Evolutionary conservation across 2,888 invertebrate species (phyloP), one percentile per base, ranked within the genome.

Genomic region (Acanthosepion pharaonis): DNA sequence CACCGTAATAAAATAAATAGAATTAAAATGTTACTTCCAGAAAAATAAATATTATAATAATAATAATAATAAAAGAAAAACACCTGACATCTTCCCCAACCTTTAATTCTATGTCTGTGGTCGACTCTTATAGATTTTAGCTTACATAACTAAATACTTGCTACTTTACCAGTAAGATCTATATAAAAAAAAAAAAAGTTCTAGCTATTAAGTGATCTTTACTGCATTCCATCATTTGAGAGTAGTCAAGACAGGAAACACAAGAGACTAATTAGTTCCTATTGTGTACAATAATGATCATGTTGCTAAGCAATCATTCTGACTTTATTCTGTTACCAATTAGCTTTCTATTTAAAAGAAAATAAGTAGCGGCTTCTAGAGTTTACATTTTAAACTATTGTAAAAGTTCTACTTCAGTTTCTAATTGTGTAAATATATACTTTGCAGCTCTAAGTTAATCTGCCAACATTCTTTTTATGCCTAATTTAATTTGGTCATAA

Each of bases 191-290:
- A 42, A 42, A 42, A 42, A 42, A 42, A 1, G 8, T 78, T 78
- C n/a, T n/a, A n/a, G 9, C n/a, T 78, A 78, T 78, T 78, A 28
- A n/a, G 78, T 28, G 78, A 78, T 78, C 78, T 78, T 78, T 78
- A 8, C 78, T 78, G 78, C 78, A 78, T 28, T n/a, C 28, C 5
- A 78, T n/a, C 78, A 78, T 78, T n/a, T 28, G 78, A 78, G n/a
- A 78, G 78, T 78, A 78, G 78, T 78, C 8, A 78, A 78, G 78
- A 78, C n/a, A 78, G 78, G 78, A 78, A 78, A 78, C 64, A n/a
- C 9, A 59, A 59, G 59, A 59, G 59, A 59, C 59, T 59, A 78
- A n/a, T 78, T n/a, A 78, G 78, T 78, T 78, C 78, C 78, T 78
- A 78, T 78, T 78, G 78, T 78, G 78, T 78, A n/a, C n/a, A 78